Evolutionary conservation across 2,888 invertebrate genomes (phyloP).

Genomic region (Bruchidius siliquastri): DNA sequence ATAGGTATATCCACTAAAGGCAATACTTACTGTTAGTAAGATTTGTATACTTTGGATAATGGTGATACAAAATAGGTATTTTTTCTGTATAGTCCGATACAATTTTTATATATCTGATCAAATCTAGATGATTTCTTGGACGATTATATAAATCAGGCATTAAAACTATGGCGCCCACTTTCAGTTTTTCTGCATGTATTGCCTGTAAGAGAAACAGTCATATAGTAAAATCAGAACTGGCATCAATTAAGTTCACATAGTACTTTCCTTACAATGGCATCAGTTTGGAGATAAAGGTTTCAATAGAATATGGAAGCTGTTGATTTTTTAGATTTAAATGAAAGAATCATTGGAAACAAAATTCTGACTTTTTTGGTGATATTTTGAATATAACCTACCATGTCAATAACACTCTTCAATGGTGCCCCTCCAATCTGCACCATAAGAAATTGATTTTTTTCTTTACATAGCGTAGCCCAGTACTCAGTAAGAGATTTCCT

Average conservation of each 20-base stretch:
- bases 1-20: too few species aligned
- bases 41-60: conserved; percentile 69
- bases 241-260: too few species aligned
- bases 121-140: conserved; percentile 56
- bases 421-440: conserved; percentile 70
- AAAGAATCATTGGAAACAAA: neutral
- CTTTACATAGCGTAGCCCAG: conserved; percentile 57
- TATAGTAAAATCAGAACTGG: too few species aligned
- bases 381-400: conserved; percentile 40
- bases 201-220: conserved; percentile 46
- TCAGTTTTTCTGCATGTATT: conserved; percentile 60
- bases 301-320: too few species aligned
- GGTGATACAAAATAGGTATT: conserved; percentile 78
- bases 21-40: conserved; percentile 65
- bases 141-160: conserved; percentile 75
- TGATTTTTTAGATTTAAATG: too few species aligned
- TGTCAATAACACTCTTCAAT: conserved; percentile 61
- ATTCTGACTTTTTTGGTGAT: too few species aligned
- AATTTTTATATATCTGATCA: conserved; percentile 62
- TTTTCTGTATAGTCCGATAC: conserved; percentile 50
- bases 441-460: conserved; percentile 58
- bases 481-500: conserved; percentile 62
- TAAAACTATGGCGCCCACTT: conserved; percentile 67
- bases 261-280: too few species aligned
- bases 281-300: too few species aligned